Conservation (phyloP, 2,113 vertebrate genomes). For the Misgurnus mizolepis region DNA sequence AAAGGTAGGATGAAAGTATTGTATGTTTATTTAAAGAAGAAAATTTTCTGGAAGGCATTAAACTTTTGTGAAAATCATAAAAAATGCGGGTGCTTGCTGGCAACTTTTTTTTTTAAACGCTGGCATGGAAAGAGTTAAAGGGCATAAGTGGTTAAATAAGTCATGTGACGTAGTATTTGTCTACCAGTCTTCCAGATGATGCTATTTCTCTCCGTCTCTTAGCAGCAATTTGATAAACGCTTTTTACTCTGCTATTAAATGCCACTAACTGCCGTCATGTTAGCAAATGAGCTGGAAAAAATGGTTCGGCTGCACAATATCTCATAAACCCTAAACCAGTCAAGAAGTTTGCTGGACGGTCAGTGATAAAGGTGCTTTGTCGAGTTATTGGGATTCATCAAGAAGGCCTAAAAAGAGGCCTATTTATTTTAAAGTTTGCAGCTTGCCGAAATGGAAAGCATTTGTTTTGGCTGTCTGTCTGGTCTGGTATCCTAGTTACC, state of each 20-base stretch:
- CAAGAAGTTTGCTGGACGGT: conserved; percentile 2
- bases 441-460: conserved; percentile 2
- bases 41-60: too few species aligned
- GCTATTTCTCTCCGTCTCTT: not conserved
- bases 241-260: conserved; percentile 24
- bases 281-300: conserved; percentile 39
- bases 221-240: not conserved
- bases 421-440: conserved; percentile 20
- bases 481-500: conserved; percentile 36
- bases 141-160: not conserved
- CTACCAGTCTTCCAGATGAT: not conserved
- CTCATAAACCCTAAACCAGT: conserved; percentile 29
- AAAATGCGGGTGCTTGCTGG: too few species aligned
- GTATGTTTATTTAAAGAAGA: too few species aligned
- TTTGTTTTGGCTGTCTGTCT: conserved; percentile 20
- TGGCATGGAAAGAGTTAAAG: too few species aligned
- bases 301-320: not conserved
- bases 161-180: not conserved
- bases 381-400: not conserved
- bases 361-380: conserved; percentile 26
- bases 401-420: not conserved
- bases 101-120: too few species aligned
- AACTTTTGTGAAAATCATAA: too few species aligned
- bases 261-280: not conserved
- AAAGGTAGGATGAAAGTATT: too few species aligned